Percentiles rank a stretch among this genome's conserved stretches.
Conservation (phyloP, 1,140 invertebrate genomes). For the Medauroidea extradentata region DNA sequence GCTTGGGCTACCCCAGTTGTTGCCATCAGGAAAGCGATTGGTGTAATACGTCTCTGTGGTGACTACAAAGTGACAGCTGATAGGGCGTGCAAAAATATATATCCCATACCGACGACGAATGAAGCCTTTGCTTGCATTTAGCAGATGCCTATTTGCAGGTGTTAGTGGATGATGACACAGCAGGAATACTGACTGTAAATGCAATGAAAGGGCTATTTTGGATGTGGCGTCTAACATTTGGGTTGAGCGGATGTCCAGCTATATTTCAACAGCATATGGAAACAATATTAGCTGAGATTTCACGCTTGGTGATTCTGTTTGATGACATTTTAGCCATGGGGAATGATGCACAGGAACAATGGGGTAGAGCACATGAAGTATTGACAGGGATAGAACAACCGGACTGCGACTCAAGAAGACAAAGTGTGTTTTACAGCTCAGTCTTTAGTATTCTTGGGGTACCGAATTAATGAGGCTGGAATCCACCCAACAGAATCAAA, state of each 20-base stretch:
- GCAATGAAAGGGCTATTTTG: constrained; percentile 45
- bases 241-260: constrained; percentile 42
- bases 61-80: constrained; percentile 34
- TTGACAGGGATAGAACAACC: neutral
- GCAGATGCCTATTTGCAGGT: constrained; percentile 18
- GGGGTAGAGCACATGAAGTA: neutral
- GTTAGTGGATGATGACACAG: constrained; percentile 26
- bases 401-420: constrained; percentile 6
- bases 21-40: constrained; percentile 13
- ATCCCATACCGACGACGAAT: constrained; percentile 20
- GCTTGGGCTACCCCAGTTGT: constrained; percentile 22
- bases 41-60: constrained; percentile 31
- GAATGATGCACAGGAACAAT: constrained; percentile 20
- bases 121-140: constrained; percentile 20
- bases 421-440: constrained; percentile 24
- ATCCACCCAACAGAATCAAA: constrained; percentile 32
- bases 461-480: constrained; percentile 30
- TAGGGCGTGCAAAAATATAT: constrained; percentile 4
- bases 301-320: constrained; percentile 31
- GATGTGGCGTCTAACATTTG: constrained; percentile 46
- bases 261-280: constrained; percentile 36
- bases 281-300: constrained; percentile 28
- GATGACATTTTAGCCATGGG: constrained; percentile 34
- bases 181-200: constrained; percentile 25
- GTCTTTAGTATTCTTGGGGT: constrained; percentile 36